A percentile compares a stretch with the other conserved stretches of the same genome.
phyloP scores from a whole-genome alignment of 2,797 vertebrate genomes.

The Mormyrops attenuatus region DNA sequence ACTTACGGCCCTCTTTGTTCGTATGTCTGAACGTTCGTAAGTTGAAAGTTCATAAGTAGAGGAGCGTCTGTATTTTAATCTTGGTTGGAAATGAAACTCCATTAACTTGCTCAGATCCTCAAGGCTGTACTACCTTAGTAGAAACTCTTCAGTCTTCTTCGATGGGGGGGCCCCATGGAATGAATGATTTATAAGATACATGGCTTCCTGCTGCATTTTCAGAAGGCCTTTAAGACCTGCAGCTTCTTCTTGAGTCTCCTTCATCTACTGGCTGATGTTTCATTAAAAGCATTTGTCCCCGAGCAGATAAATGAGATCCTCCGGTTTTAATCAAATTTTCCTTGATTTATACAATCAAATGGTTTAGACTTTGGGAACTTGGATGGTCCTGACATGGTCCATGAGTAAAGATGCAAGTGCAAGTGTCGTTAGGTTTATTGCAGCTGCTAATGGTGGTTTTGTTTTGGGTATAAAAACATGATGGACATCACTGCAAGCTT shows the following conservation, averaged over 20 bases:
- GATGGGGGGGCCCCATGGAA: not conserved
- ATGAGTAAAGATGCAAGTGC: not conserved
- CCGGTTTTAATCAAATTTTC: not conserved
- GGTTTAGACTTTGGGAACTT: not conserved
- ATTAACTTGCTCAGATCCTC: not conserved
- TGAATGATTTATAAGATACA: not conserved
- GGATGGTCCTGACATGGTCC: not conserved
- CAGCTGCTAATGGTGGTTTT: not conserved
- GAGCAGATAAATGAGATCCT: not conserved
- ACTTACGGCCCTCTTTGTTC: too few relatives aligned
- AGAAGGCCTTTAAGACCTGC: not conserved
- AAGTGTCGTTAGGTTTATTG: not conserved
- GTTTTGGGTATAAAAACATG: not conserved
- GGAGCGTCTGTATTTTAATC: not conserved
- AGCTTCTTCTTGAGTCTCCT: not conserved
- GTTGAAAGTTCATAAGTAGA: too few relatives aligned
- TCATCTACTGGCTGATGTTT: not conserved
- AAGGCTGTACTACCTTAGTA: not conserved
- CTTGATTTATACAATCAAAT: not conserved
- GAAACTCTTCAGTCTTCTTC: not conserved
- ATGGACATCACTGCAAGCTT: not conserved
- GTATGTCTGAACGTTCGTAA: too few relatives aligned
- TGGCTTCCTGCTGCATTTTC: not conserved
- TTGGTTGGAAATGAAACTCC: not conserved
- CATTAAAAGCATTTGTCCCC: not conserved